Percentiles rank a stretch among this genome's conserved stretches.
phyloP scores from a whole-genome alignment of 2,797 vertebrate species.

The Acrossocheilus fasciatus region DNA sequence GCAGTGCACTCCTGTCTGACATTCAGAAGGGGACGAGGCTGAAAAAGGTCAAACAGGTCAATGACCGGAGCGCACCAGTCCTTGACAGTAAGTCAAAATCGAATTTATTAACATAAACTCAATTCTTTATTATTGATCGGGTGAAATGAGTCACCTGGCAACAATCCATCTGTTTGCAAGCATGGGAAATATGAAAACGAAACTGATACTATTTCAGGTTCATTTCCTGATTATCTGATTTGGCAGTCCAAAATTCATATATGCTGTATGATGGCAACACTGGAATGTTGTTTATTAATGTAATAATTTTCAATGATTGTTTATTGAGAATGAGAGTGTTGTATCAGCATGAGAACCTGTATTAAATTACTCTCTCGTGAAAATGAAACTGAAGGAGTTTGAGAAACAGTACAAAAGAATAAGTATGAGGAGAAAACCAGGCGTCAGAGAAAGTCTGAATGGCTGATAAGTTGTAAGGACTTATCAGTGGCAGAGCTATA shows the following conservation, averaged over 20 bases:
- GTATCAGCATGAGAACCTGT: not conserved
- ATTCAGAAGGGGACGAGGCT: constrained; percentile 93
- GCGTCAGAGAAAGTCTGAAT: not conserved
- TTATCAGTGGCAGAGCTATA: constrained; percentile 53
- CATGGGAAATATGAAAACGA: not conserved
- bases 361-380: constrained; percentile 7
- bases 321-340: not conserved
- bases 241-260: not conserved
- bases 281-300: constrained; percentile 2
- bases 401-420: not conserved
- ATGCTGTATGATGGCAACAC: not conserved
- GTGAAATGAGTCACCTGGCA: not conserved
- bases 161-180: not conserved
- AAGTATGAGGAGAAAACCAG: constrained; percentile 4
- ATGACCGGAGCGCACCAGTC: constrained; percentile 89
- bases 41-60: constrained; percentile 88
- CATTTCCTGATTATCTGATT: not conserved
- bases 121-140: not conserved
- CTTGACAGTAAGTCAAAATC: constrained; percentile 85
- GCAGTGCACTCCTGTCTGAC: constrained; percentile 88
- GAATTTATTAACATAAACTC: not conserved
- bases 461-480: constrained; percentile 21
- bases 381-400: constrained; percentile 10
- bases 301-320: constrained; percentile 12
- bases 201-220: constrained; percentile 22